phyloP scores from a whole-genome alignment of 2,113 vertebrate genomes.

The Craseonycteris thonglongyai region DNA sequence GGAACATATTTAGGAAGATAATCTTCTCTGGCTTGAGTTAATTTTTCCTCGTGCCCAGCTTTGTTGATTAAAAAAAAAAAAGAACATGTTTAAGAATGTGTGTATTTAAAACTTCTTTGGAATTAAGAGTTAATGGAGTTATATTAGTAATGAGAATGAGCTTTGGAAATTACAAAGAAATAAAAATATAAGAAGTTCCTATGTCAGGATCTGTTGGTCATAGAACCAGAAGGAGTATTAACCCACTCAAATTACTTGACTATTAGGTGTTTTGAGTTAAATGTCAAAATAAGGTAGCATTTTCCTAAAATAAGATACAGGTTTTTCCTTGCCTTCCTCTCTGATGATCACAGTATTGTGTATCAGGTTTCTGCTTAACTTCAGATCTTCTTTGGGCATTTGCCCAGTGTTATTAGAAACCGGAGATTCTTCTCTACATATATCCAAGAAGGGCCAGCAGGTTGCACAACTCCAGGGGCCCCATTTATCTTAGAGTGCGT shows the following conservation, averaged over 20 bases:
- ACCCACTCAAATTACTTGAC: not conserved
- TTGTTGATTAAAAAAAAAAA: slow-evolving; percentile 14
- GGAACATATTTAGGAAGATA: slow-evolving; percentile 48
- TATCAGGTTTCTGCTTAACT: slow-evolving; percentile 49
- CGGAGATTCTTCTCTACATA: slow-evolving; percentile 21
- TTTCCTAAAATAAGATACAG: slow-evolving; percentile 31
- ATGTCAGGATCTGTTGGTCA: not conserved
- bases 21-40: slow-evolving; percentile 44
- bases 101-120: slow-evolving; percentile 27
- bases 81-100: not conserved
- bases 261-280: slow-evolving; percentile 24
- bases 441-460: not conserved
- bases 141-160: not conserved
- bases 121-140: slow-evolving; percentile 15
- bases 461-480: slow-evolving; percentile 34
- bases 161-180: slow-evolving; percentile 29
- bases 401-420: slow-evolving; percentile 63
- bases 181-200: not conserved
- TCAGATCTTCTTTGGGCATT: slow-evolving; percentile 52
- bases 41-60: slow-evolving; percentile 27
- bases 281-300: slow-evolving; percentile 26
- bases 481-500: slow-evolving; percentile 18
- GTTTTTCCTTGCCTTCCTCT: slow-evolving; percentile 15
- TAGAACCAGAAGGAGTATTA: not conserved
- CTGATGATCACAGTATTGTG: slow-evolving; percentile 1